A percentile compares a stretch with the other conserved stretches of the same genome.
phyloP scores from a whole-genome alignment of 2,113 vertebrate species.

The Urocynchramus pylzowi region DNA sequence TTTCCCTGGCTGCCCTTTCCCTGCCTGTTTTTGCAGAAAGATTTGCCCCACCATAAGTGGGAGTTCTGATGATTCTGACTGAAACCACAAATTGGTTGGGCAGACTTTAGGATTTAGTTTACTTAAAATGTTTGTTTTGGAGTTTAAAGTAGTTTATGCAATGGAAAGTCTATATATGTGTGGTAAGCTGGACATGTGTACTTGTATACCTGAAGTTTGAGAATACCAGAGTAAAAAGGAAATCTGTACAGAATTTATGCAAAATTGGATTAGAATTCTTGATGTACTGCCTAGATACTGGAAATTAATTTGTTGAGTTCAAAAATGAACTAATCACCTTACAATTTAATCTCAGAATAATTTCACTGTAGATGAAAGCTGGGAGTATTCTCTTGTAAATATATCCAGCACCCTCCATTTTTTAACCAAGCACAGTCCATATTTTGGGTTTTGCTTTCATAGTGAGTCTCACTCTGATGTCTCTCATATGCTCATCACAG shows the following conservation, averaged over 20 bases:
- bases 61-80: neutral
- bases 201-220: neutral
- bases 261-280: neutral
- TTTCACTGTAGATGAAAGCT: neutral
- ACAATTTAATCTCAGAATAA: neutral
- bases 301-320: constrained; percentile 15
- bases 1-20: neutral
- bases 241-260: neutral
- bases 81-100: neutral
- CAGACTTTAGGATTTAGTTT: neutral
- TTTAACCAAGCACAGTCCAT: neutral
- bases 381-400: neutral
- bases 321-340: neutral
- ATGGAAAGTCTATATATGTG: neutral
- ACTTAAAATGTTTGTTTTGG: neutral
- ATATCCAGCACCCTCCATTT: neutral
- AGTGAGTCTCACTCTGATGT: neutral
- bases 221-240: neutral
- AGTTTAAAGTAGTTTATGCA: neutral
- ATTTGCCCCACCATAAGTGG: neutral
- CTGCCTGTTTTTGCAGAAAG: neutral
- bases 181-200: neutral
- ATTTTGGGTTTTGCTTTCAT: neutral
- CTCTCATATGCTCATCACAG: neutral
- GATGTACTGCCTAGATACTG: neutral